Evolutionary conservation across 2,797 vertebrate genomes (phyloP), one percentile per base, ranked within the genome.

Genomic region (Anguilla obscura): DNA sequence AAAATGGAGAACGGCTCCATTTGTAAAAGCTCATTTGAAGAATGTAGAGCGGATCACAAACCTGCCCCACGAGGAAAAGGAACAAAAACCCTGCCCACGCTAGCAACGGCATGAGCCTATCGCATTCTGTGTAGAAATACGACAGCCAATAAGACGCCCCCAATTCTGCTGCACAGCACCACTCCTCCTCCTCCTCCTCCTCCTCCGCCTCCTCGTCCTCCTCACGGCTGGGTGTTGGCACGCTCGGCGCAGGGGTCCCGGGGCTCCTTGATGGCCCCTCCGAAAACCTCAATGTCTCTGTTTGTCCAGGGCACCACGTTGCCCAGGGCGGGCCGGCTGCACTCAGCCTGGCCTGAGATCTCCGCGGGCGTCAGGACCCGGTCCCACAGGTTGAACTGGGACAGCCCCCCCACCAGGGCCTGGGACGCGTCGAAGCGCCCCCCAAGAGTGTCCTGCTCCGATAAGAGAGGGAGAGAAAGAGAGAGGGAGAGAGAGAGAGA

Each of bases 351-450:
- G 71, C 95, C 94, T 24, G 96, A 92, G 87, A 99, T 96, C 93
- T 99, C 98, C 0, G 90, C 93, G 0, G 97, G 96, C 0, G 97
- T 97, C 94, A 99, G 93, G 90, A 96, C 94, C 3, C 97, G 97
- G 92, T 99, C 98, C 98, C 98, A 99, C 91, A 99, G 93, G 58
- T 98, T 96, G 91, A 99, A 99, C 93, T 99, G 97, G 0, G 98
- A 96, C 69, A 99, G 94, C 93, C 99, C 98, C 16, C 98, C 98
- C 0, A 99, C 98, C 12, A 99, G 97, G 66, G 98, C 98, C 93
- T 99, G 98, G 0, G 98, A 99, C 85, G 98, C 98, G 0, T 99
- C 98, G 45, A 99, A 99, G 9, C 98, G 97, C 0, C 98, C 98
- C 0, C 98, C 98, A 69, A 99, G 89, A 0, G 97, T 97, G 89